Evolutionary conservation across 2,888 invertebrate species (phyloP), one percentile per base, ranked within the genome.

Genomic region (Drosophila tripunctata): DNA sequence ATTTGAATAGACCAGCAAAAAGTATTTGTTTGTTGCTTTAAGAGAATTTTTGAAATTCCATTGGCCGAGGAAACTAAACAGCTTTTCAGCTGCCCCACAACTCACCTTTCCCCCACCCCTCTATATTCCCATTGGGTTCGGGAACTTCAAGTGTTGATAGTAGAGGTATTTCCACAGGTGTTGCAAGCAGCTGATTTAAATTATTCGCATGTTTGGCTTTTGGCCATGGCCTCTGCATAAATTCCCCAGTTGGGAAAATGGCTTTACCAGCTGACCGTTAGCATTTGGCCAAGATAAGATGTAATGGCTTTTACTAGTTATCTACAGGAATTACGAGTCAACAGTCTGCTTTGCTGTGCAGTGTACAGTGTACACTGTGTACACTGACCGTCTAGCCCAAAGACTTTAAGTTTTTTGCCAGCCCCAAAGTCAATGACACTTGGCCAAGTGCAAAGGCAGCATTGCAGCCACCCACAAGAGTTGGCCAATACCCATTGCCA

Each of bases 201-300:
- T 81, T 83, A 81, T 81, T 80, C 75, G 77, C 76, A 80, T 83
- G 81, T 71, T 78, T 71, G 71, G 66, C 66, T 67, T 66, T 73
- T 57, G 64, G 48, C 57, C 61, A 43, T 52, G 63, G 62, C 75
- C 52, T 51, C 65, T 36, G 63, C 67, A 83, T 81, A 83, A 83
- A 81, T 81, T 81, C 67, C 76, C 44, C 30, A 33, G 15, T 1
- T 8, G 35, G 24, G 4, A 10, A 35, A 41, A 14, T 27, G 45
- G 31, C 40, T 33, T 35, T 15, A 45, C 7, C 31, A 27, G 77
- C 72, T 62, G 75, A 76, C 67, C 78, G 50, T 61, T 81, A 74
- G 76, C 81, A 83, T 80, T 81, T 81, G 81, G 68, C 74, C 83
- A 60, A 83, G 81, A 81, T 81, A 81, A 81, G 83, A 78, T 83